A percentile compares a stretch with the other conserved stretches of the same genome.
phyloP scores from a whole-genome alignment of 2,797 vertebrate species.

The Dryobates pubescens region DNA sequence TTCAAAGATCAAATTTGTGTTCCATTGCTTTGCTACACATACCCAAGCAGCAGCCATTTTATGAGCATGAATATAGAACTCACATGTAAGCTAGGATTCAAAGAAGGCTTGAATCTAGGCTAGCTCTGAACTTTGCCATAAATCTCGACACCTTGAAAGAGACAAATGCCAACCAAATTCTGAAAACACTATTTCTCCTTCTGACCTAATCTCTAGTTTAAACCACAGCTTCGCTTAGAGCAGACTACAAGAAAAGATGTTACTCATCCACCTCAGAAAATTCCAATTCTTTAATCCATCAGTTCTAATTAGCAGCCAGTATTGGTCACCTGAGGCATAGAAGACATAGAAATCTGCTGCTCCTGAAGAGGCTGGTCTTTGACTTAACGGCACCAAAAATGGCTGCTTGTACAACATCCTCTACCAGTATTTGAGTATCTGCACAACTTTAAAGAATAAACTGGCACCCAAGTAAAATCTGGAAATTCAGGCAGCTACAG shows the following conservation, averaged over 20 bases:
- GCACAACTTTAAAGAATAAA: neutral
- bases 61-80: neutral
- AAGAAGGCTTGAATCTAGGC: neutral
- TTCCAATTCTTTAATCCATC: neutral
- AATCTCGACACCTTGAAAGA: neutral
- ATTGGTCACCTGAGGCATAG: neutral
- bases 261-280: neutral
- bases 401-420: neutral
- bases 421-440: neutral
- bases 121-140: neutral
- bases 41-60: constrained; percentile 15
- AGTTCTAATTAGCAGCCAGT: neutral
- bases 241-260: neutral
- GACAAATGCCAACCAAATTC: neutral
- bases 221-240: neutral
- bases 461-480: neutral
- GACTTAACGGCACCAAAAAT: neutral
- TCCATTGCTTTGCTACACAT: neutral
- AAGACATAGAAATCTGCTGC: neutral
- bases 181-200: neutral
- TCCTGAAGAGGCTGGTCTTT: neutral
- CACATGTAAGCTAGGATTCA: neutral
- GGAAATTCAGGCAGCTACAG: neutral
- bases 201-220: neutral
- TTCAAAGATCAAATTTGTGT: neutral